Evolutionary conservation across 1,140 invertebrate species (phyloP).

Genomic region (Hypsibius dujardini): DNA sequence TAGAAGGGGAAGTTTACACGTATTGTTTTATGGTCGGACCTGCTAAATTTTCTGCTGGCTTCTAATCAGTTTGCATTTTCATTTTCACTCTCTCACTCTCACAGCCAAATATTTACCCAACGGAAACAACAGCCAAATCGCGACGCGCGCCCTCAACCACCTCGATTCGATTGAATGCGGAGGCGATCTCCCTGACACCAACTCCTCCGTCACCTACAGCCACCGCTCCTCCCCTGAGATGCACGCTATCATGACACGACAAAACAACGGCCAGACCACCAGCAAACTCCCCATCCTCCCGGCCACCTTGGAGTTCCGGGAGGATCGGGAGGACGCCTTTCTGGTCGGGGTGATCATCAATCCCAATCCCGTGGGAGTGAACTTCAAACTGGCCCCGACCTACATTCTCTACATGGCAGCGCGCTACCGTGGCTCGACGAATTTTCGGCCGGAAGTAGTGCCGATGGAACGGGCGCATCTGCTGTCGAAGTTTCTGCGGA

Average conservation of each 20-base stretch:
- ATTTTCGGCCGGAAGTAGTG: slow-evolving; percentile 72
- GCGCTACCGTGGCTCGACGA: slow-evolving; percentile 69
- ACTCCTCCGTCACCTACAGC: not conserved
- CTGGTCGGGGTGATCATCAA: slow-evolving; percentile 65
- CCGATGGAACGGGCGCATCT: slow-evolving; percentile 74
- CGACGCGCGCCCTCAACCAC: no score
- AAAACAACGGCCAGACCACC: not conserved
- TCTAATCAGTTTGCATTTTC: no score
- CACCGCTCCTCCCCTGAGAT: not conserved
- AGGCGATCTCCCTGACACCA: not conserved
- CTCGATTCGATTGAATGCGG: no score
- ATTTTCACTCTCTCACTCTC: no score
- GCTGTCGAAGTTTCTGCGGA: slow-evolving; percentile 65
- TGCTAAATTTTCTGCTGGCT: no score
- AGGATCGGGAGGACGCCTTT: slow-evolving; percentile 79
- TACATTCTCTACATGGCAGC: slow-evolving; percentile 85
- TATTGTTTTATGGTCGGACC: no score
- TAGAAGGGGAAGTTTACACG: no score
- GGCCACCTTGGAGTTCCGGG: slow-evolving; percentile 77
- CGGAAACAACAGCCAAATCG: no score
- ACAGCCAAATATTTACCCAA: no score
- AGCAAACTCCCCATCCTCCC: slow-evolving; percentile 53
- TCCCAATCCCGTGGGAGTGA: slow-evolving; percentile 46
- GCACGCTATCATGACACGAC: not conserved
- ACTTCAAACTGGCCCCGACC: slow-evolving; percentile 62